Evolutionary conservation across 2,888 invertebrate genomes (phyloP), one percentile per base, ranked within the genome.

Genomic region (Psylliodes chrysocephalus): DNA sequence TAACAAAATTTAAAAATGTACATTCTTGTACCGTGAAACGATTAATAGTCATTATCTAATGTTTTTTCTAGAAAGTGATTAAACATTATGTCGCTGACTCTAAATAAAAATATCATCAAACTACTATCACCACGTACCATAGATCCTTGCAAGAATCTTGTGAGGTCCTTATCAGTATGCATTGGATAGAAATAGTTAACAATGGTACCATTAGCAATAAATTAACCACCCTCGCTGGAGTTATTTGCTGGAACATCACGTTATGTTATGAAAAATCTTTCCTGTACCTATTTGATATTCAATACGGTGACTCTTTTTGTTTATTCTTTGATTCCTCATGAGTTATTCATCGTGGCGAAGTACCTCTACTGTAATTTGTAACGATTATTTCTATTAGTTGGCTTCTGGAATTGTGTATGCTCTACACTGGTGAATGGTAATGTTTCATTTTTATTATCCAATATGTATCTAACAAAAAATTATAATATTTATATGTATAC

Each of bases 121-220:
- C 33, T n/a, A n/a, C n/a, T 33, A 33, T 33, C 33, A n/a, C 12
- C 33, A 33, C 33, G 33, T 33, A 53, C 47, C 28, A 30, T 64
- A 56, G 67, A 59, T 66, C 66, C 70, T 66, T 64, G 66, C 63
- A 62, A 67, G 70, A 66, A 44, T 63, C 69, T 62, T 72, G 81
- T 81, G 81, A 69, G 81, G 81, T 81, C 81, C 75, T 60, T 65
- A 76, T 81, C 75, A 76, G 78, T 80, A 82, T 82, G 74, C 81
- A 70, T 67, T 69, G 69, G 73, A 73, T 72, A 75, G 64, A 71
- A 72, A 77, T 78, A 76, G 81, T 81, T 82, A 81, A 81, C 82
- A 81, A 82, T 82, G 75, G 77, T 77, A 77, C 76, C 80, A 80
- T 79, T 80, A 79, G 78, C 77, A 79, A 81, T 82, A 82, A 81